Evolutionary conservation across 1,140 invertebrate genomes (phyloP).

Genomic region (Brachionus manjavacas): DNA sequence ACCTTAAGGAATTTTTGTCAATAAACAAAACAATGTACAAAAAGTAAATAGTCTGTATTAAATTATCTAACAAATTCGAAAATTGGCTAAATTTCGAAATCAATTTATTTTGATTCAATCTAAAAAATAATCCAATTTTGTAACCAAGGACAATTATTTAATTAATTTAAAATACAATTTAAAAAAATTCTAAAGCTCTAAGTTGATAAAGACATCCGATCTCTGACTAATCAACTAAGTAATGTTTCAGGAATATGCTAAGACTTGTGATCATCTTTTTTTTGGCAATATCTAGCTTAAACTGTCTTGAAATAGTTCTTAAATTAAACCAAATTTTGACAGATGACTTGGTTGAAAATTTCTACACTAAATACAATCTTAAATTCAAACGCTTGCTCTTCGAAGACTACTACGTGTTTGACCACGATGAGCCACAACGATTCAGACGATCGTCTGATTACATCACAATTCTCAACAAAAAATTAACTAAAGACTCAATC

Average conservation of each 20-base stretch:
- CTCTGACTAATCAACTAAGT: not conserved
- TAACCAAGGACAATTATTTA: not conserved
- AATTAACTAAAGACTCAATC: not conserved
- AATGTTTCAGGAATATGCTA: not conserved
- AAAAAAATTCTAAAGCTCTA: not conserved
- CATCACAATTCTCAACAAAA: not conserved
- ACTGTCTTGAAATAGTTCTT: not conserved
- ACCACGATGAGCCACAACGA: not conserved
- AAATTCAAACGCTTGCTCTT: not conserved
- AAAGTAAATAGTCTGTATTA: not conserved
- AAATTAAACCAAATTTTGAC: not conserved
- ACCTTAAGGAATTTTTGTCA: not conserved
- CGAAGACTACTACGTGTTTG: not conserved
- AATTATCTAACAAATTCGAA: not conserved
- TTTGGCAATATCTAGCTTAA: not conserved
- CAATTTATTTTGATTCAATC: constrained; percentile 13
- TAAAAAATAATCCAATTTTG: constrained; percentile 21
- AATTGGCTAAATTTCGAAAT: not conserved
- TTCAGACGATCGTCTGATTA: not conserved
- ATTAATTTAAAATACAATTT: not conserved
- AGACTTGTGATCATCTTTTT: not conserved
- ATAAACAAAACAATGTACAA: not conserved
- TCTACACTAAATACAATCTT: not conserved
- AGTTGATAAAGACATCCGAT: not conserved
- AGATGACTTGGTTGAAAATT: not conserved